Conservation (phyloP, 1,140 invertebrate genomes). For the Cecropterus lyciades region DNA sequence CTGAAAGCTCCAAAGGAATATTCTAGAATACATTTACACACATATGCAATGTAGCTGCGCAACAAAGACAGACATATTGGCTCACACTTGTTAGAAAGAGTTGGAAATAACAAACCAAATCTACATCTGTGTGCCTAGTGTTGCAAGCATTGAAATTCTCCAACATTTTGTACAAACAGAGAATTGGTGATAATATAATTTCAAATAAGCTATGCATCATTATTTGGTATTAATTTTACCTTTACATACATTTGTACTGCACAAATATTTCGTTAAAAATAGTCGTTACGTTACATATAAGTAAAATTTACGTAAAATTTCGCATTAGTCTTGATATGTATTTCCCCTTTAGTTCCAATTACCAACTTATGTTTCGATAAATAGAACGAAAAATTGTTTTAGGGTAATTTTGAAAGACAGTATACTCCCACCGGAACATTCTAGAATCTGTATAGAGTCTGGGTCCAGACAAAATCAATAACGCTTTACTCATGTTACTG, state of each 20-base stretch:
- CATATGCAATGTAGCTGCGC: background rate
- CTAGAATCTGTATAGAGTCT: background rate
- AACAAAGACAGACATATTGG: slow-evolving; percentile 2
- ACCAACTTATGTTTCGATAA: too few relatives aligned
- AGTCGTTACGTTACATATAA: too few relatives aligned
- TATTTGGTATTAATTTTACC: too few relatives aligned
- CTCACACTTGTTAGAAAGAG: background rate
- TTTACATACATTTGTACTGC: too few relatives aligned
- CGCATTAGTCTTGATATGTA: too few relatives aligned
- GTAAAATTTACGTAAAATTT: too few relatives aligned
- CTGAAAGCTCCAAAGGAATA: background rate
- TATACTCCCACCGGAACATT: background rate
- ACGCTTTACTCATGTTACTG: background rate
- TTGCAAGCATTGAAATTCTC: background rate
- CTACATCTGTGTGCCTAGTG: background rate
- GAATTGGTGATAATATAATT: too few relatives aligned
- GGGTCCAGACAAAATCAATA: slow-evolving; percentile 9
- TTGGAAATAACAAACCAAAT: slow-evolving; percentile 7
- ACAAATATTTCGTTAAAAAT: too few relatives aligned
- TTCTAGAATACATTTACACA: slow-evolving; percentile 4
- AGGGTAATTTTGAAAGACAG: background rate
- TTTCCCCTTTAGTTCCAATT: too few relatives aligned
- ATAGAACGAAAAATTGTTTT: background rate
- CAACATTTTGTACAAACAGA: background rate
- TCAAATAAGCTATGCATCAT: too few relatives aligned